Conservation (phyloP, 1,140 invertebrate genomes). For the Cephus cinctus region DNA sequence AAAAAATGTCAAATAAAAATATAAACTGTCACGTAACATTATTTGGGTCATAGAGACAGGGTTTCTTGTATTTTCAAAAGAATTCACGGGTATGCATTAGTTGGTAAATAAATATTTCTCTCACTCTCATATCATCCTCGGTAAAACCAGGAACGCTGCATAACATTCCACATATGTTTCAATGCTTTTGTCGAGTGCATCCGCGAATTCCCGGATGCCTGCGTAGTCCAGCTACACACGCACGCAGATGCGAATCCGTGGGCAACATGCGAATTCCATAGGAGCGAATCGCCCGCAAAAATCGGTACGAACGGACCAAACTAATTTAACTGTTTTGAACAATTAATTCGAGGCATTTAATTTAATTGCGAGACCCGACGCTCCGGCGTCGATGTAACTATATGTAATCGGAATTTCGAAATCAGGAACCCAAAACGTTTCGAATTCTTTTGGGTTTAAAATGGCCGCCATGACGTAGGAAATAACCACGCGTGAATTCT, state of each 20-base stretch:
- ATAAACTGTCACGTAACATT: too few relatives aligned
- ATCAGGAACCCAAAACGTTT: background rate
- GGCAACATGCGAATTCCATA: slow-evolving; percentile 35
- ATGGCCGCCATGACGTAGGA: too few relatives aligned
- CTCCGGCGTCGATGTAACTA: background rate
- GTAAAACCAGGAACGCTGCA: slow-evolving; percentile 13
- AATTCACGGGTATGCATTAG: too few relatives aligned
- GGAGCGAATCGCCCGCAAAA: slow-evolving; percentile 42
- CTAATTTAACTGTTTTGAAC: slow-evolving; percentile 51
- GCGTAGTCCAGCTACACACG: too few relatives aligned
- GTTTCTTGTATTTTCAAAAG: too few relatives aligned
- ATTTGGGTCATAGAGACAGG: too few relatives aligned
- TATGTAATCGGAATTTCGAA: background rate
- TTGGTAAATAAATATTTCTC: too few relatives aligned
- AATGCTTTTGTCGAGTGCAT: slow-evolving; percentile 1
- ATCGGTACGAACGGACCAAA: slow-evolving; percentile 43
- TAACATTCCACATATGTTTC: slow-evolving; percentile 21
- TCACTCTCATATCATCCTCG: too few relatives aligned
- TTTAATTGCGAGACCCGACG: slow-evolving; percentile 37
- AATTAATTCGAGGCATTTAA: slow-evolving; percentile 52
- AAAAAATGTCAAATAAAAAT: too few relatives aligned
- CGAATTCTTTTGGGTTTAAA: too few relatives aligned
- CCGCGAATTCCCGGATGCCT: background rate
- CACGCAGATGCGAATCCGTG: too few relatives aligned
- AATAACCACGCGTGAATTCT: too few relatives aligned